A percentile compares a stretch with the other conserved stretches of the same genome.
phyloP scores from a whole-genome alignment of 1,140 invertebrate species.

The Adelges cooleyi region DNA sequence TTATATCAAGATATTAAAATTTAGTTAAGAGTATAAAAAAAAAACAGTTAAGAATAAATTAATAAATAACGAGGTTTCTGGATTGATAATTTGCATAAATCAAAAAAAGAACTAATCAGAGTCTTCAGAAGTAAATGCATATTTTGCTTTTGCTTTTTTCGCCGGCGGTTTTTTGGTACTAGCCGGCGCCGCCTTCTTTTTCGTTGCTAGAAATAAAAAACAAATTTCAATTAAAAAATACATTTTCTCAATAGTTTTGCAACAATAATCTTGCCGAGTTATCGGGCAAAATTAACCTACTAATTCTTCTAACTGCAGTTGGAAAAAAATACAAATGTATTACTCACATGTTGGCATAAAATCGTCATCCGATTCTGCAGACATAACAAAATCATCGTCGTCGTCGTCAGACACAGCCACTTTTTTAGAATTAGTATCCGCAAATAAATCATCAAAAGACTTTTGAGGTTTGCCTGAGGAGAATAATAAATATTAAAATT shows the following conservation, averaged over 20 bases:
- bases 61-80: too few relatives aligned
- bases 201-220: neutral
- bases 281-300: too few relatives aligned
- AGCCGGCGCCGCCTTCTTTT: neutral
- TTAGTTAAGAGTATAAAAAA: too few relatives aligned
- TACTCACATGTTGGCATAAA: neutral
- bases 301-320: too few relatives aligned
- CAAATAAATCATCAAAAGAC: conserved; percentile 12
- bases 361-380: neutral
- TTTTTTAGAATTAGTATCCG: conserved; percentile 2
- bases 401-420: neutral
- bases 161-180: conserved; percentile 2
- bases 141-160: conserved; percentile 6
- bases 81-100: too few relatives aligned
- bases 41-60: too few relatives aligned
- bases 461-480: conserved; percentile 10
- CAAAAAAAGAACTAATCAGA: neutral
- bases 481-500: neutral
- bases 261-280: too few relatives aligned
- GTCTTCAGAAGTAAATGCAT: neutral
- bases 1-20: too few relatives aligned
- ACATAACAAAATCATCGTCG: neutral
- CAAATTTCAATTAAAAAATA: neutral
- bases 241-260: too few relatives aligned
- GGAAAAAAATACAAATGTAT: too few relatives aligned